A percentile compares a stretch with the other conserved stretches of the same genome.
Conservation (phyloP, 1,140 invertebrate species). For the Calosoma granatense region DNA sequence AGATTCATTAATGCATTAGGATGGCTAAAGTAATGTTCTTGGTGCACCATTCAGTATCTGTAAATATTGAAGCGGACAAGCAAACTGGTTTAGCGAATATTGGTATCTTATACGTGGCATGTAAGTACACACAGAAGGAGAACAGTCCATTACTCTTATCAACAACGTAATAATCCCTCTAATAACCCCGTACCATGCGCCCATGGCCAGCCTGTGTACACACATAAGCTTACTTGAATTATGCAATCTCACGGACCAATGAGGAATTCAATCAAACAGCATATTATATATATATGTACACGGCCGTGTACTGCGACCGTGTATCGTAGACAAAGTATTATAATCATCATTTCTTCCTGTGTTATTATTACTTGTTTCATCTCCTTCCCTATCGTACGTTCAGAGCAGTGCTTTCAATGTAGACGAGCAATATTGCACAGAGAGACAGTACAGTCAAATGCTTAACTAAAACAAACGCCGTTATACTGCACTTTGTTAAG, state of each 20-base stretch:
- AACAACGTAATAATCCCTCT: not conserved
- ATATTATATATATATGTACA: slow-evolving; percentile 1
- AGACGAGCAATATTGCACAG: too few species aligned
- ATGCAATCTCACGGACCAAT: slow-evolving; percentile 7
- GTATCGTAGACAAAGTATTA: slow-evolving; percentile 1
- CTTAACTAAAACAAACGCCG: too few species aligned
- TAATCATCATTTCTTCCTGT: not conserved
- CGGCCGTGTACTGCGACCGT: not conserved
- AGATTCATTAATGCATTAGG: too few species aligned
- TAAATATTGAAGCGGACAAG: too few species aligned
- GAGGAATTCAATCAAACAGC: slow-evolving; percentile 6
- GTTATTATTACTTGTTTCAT: not conserved
- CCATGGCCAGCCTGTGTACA: not conserved
- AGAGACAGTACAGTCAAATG: too few species aligned
- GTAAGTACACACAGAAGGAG: too few species aligned
- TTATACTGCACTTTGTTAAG: too few species aligned
- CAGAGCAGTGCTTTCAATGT: too few species aligned
- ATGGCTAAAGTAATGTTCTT: too few species aligned
- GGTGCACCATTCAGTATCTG: too few species aligned
- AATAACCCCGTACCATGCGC: not conserved
- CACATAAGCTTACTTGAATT: not conserved
- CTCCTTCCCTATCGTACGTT: not conserved
- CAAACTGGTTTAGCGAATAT: not conserved
- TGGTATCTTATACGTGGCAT: too few species aligned
- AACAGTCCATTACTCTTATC: not conserved